Evolutionary conservation across 2,113 vertebrate species (phyloP).

Genomic region (Nettapus auritus): DNA sequence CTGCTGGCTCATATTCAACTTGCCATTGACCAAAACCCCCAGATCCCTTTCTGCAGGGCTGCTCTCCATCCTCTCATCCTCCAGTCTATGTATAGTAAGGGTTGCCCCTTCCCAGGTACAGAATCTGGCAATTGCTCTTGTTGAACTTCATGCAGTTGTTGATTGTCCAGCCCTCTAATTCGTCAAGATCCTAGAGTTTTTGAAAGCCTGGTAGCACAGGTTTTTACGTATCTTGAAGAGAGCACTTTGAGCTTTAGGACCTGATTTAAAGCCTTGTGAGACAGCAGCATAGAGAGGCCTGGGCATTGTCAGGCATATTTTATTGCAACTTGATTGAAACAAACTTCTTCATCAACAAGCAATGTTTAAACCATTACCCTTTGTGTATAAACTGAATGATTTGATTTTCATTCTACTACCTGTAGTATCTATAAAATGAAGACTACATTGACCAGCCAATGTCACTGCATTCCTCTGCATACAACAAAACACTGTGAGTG

Average conservation of each 20-base stretch:
- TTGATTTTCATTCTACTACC: not conserved
- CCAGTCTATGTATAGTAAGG: too few relatives aligned
- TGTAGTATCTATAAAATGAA: not conserved
- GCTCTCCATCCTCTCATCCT: too few relatives aligned
- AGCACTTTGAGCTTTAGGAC: not conserved
- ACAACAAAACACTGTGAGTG: not conserved
- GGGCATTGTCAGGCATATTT: not conserved
- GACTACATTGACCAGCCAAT: not conserved
- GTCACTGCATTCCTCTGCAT: not conserved
- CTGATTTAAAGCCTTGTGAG: not conserved
- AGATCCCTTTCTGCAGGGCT: too few relatives aligned
- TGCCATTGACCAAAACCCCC: too few relatives aligned
- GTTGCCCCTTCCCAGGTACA: too few relatives aligned
- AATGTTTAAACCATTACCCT: not conserved
- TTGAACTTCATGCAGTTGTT: too few relatives aligned
- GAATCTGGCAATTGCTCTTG: too few relatives aligned
- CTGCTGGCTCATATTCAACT: too few relatives aligned
- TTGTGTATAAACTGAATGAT: not conserved
- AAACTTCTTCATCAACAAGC: not conserved
- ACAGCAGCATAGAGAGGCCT: not conserved
- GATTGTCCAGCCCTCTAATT: too few relatives aligned
- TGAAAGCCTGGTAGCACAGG: not conserved
- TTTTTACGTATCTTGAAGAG: not conserved
- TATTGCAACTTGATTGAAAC: not conserved
- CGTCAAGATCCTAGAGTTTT: too few relatives aligned